These are phyloP conservation scores for Gnathonemus longibarbis DNA, from an alignment of 2,113 vertebrate species.

Conservation along the genomic window DNA sequence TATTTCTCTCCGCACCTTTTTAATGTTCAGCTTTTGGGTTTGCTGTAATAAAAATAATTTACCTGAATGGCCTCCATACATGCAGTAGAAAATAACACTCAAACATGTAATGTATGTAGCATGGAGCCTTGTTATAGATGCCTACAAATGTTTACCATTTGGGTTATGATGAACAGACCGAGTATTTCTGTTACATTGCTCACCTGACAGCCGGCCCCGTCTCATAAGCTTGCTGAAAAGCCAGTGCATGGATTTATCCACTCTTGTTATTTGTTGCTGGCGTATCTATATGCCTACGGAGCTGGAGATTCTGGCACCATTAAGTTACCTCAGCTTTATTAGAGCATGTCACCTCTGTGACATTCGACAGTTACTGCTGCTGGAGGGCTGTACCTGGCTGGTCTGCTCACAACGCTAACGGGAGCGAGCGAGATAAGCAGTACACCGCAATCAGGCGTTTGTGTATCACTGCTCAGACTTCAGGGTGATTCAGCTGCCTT, in stretches of 20 bases:
- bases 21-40: neutral
- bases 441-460: neutral
- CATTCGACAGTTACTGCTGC: neutral
- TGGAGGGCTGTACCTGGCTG: neutral
- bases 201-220: neutral
- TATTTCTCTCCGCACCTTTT: neutral
- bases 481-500: neutral
- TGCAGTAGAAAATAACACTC: neutral
- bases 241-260: neutral
- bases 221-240: neutral
- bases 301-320: neutral
- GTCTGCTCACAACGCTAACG: neutral
- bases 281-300: neutral
- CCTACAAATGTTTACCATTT: neutral
- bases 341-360: neutral
- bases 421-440: neutral
- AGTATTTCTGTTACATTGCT: neutral
- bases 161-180: neutral
- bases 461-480: neutral
- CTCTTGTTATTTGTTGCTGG: neutral
- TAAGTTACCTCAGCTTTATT: neutral
- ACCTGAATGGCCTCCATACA: neutral
- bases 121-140: neutral
- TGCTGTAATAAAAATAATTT: conserved; percentile 1
- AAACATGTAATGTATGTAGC: neutral